Conservation (phyloP, 2,797 vertebrate species). For the Neomorphus geoffroyi region DNA sequence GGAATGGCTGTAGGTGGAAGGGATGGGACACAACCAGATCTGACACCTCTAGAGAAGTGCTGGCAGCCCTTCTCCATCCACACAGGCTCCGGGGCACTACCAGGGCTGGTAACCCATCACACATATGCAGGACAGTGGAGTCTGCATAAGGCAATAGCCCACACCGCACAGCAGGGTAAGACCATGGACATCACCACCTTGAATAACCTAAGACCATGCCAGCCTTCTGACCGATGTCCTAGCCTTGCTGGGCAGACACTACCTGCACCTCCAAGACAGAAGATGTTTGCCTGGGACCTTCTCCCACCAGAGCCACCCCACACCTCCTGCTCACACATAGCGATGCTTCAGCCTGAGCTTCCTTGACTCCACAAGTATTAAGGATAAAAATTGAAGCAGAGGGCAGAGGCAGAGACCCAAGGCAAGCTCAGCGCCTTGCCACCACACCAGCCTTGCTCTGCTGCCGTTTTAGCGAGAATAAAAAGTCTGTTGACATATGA, state of each 20-base stretch:
- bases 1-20: neutral
- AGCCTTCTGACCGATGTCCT: neutral
- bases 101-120: neutral
- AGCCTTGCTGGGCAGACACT: fast-evolving
- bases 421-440: neutral
- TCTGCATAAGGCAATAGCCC: neutral
- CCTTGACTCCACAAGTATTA: neutral
- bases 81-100: fast-evolving
- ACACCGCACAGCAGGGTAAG: neutral
- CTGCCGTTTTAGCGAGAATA: slow-evolving; percentile 10
- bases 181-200: neutral
- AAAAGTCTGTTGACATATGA: slow-evolving; percentile 53
- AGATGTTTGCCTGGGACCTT: neutral
- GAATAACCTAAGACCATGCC: neutral
- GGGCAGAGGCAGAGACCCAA: neutral
- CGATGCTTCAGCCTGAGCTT: neutral
- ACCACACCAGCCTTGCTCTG: neutral
- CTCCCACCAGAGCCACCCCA: neutral
- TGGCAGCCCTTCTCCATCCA: neutral
- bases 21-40: neutral
- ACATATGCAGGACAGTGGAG: neutral
- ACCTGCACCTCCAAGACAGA: neutral
- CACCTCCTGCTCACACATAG: neutral
- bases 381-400: fast-evolving
- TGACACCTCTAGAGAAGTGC: neutral